Percentiles rank a stretch among this genome's conserved stretches.
Conservation (phyloP, 2,888 invertebrate species). For the Andrena flavipes region DNA sequence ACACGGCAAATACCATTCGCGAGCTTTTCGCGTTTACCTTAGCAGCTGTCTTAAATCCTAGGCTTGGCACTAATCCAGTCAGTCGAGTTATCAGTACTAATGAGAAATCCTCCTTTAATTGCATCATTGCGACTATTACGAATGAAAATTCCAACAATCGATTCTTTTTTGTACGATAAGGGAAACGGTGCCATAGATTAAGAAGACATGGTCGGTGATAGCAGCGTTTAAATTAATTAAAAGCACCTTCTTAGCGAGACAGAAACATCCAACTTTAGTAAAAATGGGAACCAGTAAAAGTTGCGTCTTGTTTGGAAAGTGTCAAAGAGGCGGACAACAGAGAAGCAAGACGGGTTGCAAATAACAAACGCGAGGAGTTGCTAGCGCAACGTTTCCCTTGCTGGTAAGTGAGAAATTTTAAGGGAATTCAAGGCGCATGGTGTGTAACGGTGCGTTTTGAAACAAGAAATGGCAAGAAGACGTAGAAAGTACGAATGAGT, state of each 20-base stretch:
- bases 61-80: constrained; percentile 58
- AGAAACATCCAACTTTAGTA: constrained; percentile 3
- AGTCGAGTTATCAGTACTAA: constrained; percentile 51
- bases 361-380: constrained; percentile 19
- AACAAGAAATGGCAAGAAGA: constrained; percentile 28
- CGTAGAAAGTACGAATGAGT: constrained; percentile 12
- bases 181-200: no score
- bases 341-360: constrained; percentile 3
- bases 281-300: constrained; percentile 7
- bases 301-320: constrained; percentile 23
- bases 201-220: neutral
- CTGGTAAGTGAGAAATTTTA: constrained; percentile 22
- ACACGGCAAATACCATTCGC: constrained; percentile 6
- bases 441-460: constrained; percentile 7
- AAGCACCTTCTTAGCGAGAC: neutral
- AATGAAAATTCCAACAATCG: neutral
- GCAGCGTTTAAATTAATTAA: neutral
- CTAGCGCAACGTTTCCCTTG: neutral
- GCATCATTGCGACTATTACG: neutral
- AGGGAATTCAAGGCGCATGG: constrained; percentile 18
- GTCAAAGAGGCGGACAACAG: constrained; percentile 1
- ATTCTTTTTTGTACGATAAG: neutral
- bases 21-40: constrained; percentile 38
- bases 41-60: constrained; percentile 40
- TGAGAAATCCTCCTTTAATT: constrained; percentile 47